Conservation (phyloP, 1,140 invertebrate species). For the Drosophila bocqueti region DNA sequence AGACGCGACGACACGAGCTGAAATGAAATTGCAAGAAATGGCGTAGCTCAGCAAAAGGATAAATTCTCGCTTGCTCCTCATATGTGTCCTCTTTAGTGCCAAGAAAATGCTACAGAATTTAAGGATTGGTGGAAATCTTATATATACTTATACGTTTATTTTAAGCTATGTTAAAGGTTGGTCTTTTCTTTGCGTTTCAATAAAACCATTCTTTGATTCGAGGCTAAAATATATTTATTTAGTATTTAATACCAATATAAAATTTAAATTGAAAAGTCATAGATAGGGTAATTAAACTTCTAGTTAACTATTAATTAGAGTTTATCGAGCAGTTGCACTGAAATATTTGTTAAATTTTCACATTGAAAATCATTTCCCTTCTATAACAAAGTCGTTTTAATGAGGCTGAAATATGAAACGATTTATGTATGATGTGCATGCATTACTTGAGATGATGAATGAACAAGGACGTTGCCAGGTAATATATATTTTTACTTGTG, state of each 20-base stretch:
- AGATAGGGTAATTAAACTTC: background rate
- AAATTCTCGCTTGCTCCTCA: no score
- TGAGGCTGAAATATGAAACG: background rate
- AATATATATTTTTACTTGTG: background rate
- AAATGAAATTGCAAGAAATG: conserved; percentile 66
- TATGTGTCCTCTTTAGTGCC: background rate
- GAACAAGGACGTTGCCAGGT: background rate
- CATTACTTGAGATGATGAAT: background rate
- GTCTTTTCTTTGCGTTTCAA: no score
- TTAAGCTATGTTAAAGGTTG: background rate
- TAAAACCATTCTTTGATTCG: background rate
- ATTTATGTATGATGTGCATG: background rate
- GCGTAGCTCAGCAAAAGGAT: background rate
- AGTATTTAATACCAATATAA: no score
- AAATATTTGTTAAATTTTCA: no score
- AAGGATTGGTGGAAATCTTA: background rate
- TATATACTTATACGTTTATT: background rate
- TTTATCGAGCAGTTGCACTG: no score
- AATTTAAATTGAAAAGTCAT: background rate
- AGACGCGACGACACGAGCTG: conserved; percentile 63
- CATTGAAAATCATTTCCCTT: background rate
- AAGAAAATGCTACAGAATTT: conserved; percentile 2
- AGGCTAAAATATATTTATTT: background rate
- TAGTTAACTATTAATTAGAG: no score
- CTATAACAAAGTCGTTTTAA: background rate